These are phyloP conservation scores for Acyrthosiphon pisum DNA, from an alignment of 1,140 invertebrate species.

Conservation along the genomic window DNA sequence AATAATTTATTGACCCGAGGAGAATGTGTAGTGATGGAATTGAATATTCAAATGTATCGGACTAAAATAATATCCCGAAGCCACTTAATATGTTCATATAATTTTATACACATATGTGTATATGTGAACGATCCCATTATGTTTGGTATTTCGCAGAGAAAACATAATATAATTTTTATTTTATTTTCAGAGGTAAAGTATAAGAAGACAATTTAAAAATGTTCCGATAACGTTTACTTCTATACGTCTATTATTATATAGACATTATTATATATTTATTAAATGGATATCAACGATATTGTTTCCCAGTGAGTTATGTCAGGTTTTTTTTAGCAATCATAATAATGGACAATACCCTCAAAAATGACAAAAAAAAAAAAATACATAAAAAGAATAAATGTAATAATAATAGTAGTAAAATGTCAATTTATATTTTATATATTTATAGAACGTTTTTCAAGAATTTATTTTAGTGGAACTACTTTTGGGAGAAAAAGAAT, in stretches of 20 bases:
- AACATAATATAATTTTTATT: background rate
- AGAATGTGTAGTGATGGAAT: background rate
- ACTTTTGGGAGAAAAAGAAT: background rate
- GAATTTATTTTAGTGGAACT: constrained; percentile 4
- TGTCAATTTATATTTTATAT: background rate
- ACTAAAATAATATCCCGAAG: background rate
- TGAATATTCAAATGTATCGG: constrained; percentile 4
- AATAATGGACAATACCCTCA: background rate
- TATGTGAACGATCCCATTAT: background rate
- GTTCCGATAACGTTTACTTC: background rate
- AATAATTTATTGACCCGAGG: background rate
- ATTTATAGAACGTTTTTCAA: background rate
- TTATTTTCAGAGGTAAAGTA: background rate
- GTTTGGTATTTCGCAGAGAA: background rate
- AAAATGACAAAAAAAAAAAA: background rate
- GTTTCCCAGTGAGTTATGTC: background rate
- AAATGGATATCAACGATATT: background rate
- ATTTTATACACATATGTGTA: too few species aligned
- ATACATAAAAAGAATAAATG: background rate
- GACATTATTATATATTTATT: background rate
- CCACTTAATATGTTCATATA: background rate
- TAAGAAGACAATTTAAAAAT: background rate
- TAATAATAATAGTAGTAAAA: constrained; percentile 32
- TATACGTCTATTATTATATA: too few species aligned
- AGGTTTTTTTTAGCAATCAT: background rate